Conservation (phyloP, 1,140 invertebrate genomes). For the Pseudomyrmex cubaensis region DNA sequence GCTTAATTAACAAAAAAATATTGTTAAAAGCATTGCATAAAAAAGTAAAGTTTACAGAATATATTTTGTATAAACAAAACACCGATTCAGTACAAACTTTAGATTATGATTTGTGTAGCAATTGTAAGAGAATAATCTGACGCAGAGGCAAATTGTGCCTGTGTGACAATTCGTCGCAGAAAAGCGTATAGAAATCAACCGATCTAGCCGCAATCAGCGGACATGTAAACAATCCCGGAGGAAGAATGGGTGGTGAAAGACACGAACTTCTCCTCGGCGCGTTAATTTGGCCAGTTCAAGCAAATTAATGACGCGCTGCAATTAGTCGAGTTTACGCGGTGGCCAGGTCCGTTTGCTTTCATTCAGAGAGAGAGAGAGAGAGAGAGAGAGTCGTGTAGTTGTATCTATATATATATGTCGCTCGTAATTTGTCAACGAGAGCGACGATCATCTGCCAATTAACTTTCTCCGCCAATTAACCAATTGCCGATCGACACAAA, state of each 20-base stretch:
- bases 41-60: conserved; percentile 1
- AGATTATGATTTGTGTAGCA: conserved; percentile 27
- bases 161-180: conserved; percentile 14
- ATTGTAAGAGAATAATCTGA: neutral
- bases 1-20: neutral
- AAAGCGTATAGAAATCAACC: neutral
- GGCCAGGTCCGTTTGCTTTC: neutral
- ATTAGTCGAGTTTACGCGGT: conserved; percentile 47
- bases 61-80: neutral
- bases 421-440: neutral
- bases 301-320: conserved; percentile 49
- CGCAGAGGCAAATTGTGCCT: conserved; percentile 26
- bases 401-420: neutral
- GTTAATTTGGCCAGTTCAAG: conserved; percentile 41
- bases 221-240: conserved; percentile 12
- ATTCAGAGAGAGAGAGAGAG: neutral
- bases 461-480: conserved; percentile 17
- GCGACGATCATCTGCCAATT: conserved; percentile 33
- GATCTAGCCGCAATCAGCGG: conserved; percentile 1
- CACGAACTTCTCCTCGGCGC: neutral
- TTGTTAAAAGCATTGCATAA: neutral
- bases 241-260: conserved; percentile 21
- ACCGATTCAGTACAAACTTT: conserved; percentile 5
- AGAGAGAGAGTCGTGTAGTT: neutral
- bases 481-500: conserved; percentile 4